Base-by-base conservation (phyloP, 2,113 vertebrate genomes). In the Lepisosteus oculatus region DNA sequence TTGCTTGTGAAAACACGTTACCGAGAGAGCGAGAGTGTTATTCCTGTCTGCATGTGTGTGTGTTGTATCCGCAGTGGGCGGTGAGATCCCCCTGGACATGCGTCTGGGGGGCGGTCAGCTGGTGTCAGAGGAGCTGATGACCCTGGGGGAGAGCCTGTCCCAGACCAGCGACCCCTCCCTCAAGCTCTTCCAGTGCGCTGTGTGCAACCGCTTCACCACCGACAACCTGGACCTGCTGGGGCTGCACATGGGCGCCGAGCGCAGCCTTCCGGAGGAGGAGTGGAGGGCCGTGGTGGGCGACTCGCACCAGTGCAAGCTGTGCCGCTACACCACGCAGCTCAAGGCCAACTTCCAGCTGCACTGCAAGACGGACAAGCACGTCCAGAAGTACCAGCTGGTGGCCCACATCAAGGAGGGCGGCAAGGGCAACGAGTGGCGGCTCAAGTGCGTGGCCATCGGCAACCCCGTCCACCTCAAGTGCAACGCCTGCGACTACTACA, bases 311-410 rank as follows among this genome's bases (percentile, higher is more conserved):
- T 99, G 97, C 89, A 97, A 97, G 89, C 81, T 99, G 77, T 99
- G 97, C 88, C 96, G 93, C 81, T 99, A 99, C 87, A 98, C 96
- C 87, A 99, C 97, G 0, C 97, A 98, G 85, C 95, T 99, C 75
- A 98, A 98, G 90, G 97, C 97, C 81, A 99, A 99, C 90, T 99
- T 99, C 88, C 97, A 99, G 86, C 93, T 99, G 72, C 97, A 99
- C 87, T 99, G 97, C 80, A 99, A 99, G 92, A 99, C 96, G 0
- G 97, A 99, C 90, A 99, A 99, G 86, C 97, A 99, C 0, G 93
- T 99, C 77, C 96, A 98, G 87, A 98, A 98, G 78, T 98, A 95
- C 91, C 97, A 99, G 89, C 94, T 99, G 77, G 96, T 99, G 68
- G 97, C 97, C 44, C 97, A 99, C 83, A 98, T 99, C 92, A 97